phyloP scores from a whole-genome alignment of 92 coral and sea anemone species.

The Epizoanthus fatuus region DNA sequence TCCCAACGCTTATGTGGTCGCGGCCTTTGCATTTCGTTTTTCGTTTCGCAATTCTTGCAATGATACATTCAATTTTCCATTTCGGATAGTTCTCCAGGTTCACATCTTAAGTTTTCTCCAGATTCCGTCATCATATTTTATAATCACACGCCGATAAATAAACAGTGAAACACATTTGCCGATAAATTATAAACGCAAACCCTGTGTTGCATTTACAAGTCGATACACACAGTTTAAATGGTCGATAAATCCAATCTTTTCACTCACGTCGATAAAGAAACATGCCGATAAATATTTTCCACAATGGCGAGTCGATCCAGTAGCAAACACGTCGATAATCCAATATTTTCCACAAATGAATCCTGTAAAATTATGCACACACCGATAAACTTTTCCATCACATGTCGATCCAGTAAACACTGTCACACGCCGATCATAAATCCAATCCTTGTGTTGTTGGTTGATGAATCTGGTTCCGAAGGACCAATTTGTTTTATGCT shows the following conservation, averaged over 20 bases:
- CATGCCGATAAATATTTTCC: slow-evolving; percentile 1
- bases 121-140: slow-evolving; percentile 1
- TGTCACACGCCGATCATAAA: background rate
- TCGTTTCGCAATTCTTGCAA: slow-evolving; percentile 27
- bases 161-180: slow-evolving; percentile 8
- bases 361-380: background rate
- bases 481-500: background rate
- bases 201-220: background rate
- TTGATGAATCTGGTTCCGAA: slow-evolving; percentile 16
- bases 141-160: slow-evolving; percentile 3
- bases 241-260: background rate
- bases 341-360: slow-evolving; percentile 3
- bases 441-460: slow-evolving; percentile 2
- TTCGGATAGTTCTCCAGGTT: slow-evolving; percentile 10
- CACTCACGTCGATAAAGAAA: background rate
- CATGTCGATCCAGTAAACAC: background rate
- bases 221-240: background rate
- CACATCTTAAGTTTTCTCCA: background rate
- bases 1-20: slow-evolving; percentile 18
- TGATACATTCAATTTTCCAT: slow-evolving; percentile 10
- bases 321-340: background rate
- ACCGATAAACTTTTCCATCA: background rate
- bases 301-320: background rate
- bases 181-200: slow-evolving; percentile 3
- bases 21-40: slow-evolving; percentile 35